Evolutionary conservation across 2,888 invertebrate species (phyloP), one percentile per base, ranked within the genome.

Genomic region (Callyntrura sp.): DNA sequence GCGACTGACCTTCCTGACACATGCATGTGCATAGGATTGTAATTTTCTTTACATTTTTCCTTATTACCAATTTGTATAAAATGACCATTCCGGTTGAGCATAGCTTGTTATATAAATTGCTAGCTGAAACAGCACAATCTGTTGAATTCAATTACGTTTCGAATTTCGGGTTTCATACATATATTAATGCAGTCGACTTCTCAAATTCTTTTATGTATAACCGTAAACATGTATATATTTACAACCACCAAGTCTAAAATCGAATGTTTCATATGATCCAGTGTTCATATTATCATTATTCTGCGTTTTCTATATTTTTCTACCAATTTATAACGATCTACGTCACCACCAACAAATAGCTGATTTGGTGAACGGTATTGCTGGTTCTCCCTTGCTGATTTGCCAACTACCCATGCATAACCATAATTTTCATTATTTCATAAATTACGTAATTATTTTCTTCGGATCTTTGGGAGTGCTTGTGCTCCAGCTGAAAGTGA

Each of bases 381-480:
- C 20, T 70, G 0, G 9, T 20, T 12, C 4, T 70, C 12, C 14
- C 23, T 12, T 78, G 51, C 51, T 25, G 55, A 25, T 51, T 55
- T 81, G 57, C 45, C 20, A 23, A 45, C 45, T 14, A 81, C 23
- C 62, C 81, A 45, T 12, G 48, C 68, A 43, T 83, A 51, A 65
- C 65, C 65, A 65, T 83, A 68, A 28, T 83, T 65, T 68, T 60
- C 35, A 51, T 65, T 48, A 45, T 48, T 85, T 85, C 57, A 76
- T 85, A 85, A 85, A 85, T 85, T 85, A 60, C 28, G 57, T 25
- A 51, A 68, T 81, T 60, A 2, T 78, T 78, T 35, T n/a, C 12
- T 51, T 14, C 6, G 48, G 51, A 35, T 55, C n/a, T 57, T 55
- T 78, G 11, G 12, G 76, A 3, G 9, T 23, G 51, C 4, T 48